Evolutionary conservation across 2,113 vertebrate species (phyloP).

Genomic region (Chloebia gouldiae): DNA sequence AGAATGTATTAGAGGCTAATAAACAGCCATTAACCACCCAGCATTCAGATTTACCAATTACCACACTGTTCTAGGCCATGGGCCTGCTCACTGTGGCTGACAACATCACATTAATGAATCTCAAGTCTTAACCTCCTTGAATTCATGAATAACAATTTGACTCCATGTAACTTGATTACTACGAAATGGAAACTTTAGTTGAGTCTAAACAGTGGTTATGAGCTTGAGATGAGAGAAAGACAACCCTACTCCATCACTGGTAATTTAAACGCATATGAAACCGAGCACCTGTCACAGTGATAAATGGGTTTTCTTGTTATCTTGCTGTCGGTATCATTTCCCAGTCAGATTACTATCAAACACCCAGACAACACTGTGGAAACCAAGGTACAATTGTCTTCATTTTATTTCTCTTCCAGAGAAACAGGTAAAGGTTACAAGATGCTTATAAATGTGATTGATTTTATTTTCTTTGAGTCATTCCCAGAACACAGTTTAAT

Average conservation of each 20-base stretch:
- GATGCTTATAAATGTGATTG: slow-evolving; percentile 43
- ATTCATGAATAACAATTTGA: slow-evolving; percentile 62
- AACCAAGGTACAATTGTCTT: slow-evolving; percentile 39
- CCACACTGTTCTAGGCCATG: not conserved
- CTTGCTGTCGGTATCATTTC: slow-evolving; percentile 63
- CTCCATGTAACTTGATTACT: slow-evolving; percentile 49
- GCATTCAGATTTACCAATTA: slow-evolving; percentile 48
- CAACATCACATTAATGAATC: slow-evolving; percentile 43
- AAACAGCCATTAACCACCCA: slow-evolving; percentile 44
- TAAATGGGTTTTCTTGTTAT: slow-evolving; percentile 72
- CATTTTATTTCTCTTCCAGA: slow-evolving; percentile 43
- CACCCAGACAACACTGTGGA: not conserved
- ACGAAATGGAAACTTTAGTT: slow-evolving; percentile 55
- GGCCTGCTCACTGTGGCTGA: not conserved
- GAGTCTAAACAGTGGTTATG: slow-evolving; percentile 59
- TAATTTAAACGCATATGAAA: slow-evolving; percentile 66
- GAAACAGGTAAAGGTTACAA: slow-evolving; percentile 22
- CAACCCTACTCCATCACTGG: slow-evolving; percentile 58
- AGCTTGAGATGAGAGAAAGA: slow-evolving; percentile 61
- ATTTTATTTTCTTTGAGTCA: slow-evolving; percentile 48
- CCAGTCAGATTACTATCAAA: slow-evolving; percentile 61
- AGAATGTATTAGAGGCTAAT: slow-evolving; percentile 54
- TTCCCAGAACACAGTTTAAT: slow-evolving; percentile 42
- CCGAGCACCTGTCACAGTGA: slow-evolving; percentile 57
- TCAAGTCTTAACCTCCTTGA: slow-evolving; percentile 34